Conservation (phyloP, 2,888 invertebrate genomes). For the Acronicta leporina region DNA sequence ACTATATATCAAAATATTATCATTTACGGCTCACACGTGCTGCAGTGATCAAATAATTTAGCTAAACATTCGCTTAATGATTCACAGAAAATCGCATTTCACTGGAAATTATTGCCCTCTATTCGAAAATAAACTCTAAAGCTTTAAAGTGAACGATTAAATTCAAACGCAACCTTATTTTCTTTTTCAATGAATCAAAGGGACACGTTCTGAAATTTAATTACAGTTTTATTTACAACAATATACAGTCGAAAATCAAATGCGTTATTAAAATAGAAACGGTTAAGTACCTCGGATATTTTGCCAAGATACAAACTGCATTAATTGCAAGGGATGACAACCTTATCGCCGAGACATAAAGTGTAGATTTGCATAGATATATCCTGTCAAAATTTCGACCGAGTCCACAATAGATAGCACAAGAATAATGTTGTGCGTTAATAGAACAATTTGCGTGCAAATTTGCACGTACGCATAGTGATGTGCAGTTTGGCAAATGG, state of each 20-base stretch:
- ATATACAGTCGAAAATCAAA: constrained; percentile 28
- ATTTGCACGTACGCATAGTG: constrained; percentile 73
- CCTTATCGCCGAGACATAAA: constrained; percentile 12
- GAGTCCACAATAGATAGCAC: constrained; percentile 24
- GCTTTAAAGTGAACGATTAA: accelerated
- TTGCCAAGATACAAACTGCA: constrained; percentile 35
- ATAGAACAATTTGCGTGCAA: constrained; percentile 65
- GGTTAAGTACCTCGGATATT: constrained; percentile 23
- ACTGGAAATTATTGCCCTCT: constrained; percentile 2
- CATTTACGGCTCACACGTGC: constrained; percentile 45
- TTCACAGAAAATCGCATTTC: constrained; percentile 41
- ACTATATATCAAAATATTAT: constrained; percentile 53
- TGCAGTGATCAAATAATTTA: constrained; percentile 38
- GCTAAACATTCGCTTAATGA: constrained; percentile 44
- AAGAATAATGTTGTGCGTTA: constrained; percentile 56
- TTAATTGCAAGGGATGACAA: constrained; percentile 9
- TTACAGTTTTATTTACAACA: neutral
- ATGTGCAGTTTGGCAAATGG: constrained; percentile 33
- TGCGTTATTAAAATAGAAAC: constrained; percentile 37
- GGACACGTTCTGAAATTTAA: neutral
- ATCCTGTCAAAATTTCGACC: constrained; percentile 21
- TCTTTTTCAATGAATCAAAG: constrained; percentile 31
- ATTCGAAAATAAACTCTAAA: constrained; percentile 13
- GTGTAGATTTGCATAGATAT: constrained; percentile 13
- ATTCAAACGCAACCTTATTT: constrained; percentile 11